Conservation (phyloP, 2,888 invertebrate genomes). For the Xanthorhoe designata region DNA sequence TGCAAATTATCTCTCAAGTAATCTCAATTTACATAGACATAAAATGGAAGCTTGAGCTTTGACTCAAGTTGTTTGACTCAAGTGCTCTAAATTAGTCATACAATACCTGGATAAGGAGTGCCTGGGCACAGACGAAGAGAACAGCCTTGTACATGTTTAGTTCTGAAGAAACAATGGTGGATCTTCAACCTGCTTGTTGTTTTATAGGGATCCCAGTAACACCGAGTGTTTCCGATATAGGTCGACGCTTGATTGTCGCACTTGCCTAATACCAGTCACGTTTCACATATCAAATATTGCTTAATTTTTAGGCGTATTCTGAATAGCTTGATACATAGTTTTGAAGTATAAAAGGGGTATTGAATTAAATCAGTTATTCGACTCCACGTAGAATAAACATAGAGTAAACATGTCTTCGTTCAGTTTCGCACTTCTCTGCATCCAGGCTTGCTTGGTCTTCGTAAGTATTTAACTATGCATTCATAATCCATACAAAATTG, state of each 20-base stretch:
- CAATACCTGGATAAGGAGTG: constrained; percentile 49
- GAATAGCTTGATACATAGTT: neutral
- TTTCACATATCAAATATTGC: constrained; percentile 13
- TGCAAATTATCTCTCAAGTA: too few relatives aligned
- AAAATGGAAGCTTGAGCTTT: too few relatives aligned
- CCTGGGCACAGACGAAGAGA: constrained; percentile 48
- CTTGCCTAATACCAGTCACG: constrained; percentile 21
- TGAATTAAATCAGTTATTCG: constrained; percentile 4
- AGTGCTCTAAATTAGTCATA: neutral
- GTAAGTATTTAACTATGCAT: constrained; percentile 38
- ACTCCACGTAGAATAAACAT: constrained; percentile 13
- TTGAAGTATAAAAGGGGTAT: constrained; percentile 34
- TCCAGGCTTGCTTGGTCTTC: constrained; percentile 53
- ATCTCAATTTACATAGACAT: too few relatives aligned
- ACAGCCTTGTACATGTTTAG: constrained; percentile 49
- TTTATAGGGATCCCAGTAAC: constrained; percentile 30
- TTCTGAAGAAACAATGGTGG: constrained; percentile 30
- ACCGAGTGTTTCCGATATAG: constrained; percentile 29
- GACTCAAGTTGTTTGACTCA: too few relatives aligned
- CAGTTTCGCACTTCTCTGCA: constrained; percentile 47
- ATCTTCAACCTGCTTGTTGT: neutral
- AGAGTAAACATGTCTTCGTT: constrained; percentile 49
- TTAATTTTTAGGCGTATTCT: constrained; percentile 12
- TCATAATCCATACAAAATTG: neutral
- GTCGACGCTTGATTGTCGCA: constrained; percentile 6